Percentiles rank a stretch among this genome's conserved stretches.
These are phyloP conservation scores for Myotis brandtii DNA, from an alignment of 2,113 vertebrate genomes.

Conservation along the genomic window DNA sequence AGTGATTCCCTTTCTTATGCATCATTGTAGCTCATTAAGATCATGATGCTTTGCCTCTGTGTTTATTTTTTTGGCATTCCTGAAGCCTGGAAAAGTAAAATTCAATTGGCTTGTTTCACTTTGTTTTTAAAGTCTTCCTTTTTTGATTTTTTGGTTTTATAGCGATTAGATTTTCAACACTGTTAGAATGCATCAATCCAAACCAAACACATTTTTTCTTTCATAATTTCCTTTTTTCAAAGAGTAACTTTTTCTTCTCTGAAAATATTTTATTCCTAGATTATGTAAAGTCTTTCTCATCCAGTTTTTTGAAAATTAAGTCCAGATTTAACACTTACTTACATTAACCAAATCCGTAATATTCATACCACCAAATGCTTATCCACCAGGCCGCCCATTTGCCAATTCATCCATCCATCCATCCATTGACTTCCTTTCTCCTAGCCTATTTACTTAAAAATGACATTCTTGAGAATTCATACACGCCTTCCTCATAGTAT, in stretches of 20 bases:
- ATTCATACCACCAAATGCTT: background rate
- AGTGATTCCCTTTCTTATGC: background rate
- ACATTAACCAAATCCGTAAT: background rate
- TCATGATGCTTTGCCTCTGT: conserved; percentile 10
- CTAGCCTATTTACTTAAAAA: background rate
- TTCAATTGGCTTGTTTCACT: conserved; percentile 17
- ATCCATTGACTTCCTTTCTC: background rate
- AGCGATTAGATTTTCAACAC: conserved; percentile 58
- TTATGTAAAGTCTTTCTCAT: conserved; percentile 50
- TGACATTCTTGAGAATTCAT: background rate
- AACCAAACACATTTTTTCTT: conserved; percentile 39
- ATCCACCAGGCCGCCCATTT: background rate
- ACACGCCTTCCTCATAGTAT: background rate
- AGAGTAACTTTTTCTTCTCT: background rate
- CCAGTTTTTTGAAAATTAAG: conserved; percentile 48
- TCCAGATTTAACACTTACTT: conserved; percentile 5
- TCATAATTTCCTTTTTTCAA: background rate
- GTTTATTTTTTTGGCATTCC: conserved; percentile 52
- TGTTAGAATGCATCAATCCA: conserved; percentile 33
- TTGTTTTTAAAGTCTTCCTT: conserved; percentile 52
- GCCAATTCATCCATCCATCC: background rate
- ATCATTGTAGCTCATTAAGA: conserved; percentile 39
- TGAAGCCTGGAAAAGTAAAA: conserved; percentile 44
- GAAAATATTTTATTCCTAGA: background rate
- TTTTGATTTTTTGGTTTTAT: conserved; percentile 28